phyloP scores from a whole-genome alignment of 2,797 vertebrate genomes.

The Anguilla pacifica region DNA sequence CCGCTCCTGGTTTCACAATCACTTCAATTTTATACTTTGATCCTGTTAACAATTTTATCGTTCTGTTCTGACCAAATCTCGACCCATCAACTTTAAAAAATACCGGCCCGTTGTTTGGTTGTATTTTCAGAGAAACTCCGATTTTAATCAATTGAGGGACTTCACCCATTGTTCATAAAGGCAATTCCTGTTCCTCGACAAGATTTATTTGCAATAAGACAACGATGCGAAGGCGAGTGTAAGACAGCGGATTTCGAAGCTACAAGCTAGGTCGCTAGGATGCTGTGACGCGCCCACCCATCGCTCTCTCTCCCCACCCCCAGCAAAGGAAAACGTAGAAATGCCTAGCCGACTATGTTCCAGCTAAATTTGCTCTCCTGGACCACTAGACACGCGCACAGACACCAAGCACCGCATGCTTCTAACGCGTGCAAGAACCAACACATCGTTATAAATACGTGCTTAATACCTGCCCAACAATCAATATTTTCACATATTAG shows the following conservation, averaged over 20 bases:
- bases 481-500: too few relatives aligned
- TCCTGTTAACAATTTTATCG: constrained; percentile 93
- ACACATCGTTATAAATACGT: too few relatives aligned
- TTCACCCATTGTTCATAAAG: constrained; percentile 77
- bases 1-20: constrained; percentile 85
- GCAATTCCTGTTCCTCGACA: background rate
- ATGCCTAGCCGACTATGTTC: constrained; percentile 9
- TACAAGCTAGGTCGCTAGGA: constrained; percentile 7
- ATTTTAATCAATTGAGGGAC: constrained; percentile 86
- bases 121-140: constrained; percentile 87
- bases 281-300: constrained; percentile 36
- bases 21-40: constrained; percentile 92
- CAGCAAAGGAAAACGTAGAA: background rate
- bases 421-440: too few relatives aligned
- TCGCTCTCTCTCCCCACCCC: background rate
- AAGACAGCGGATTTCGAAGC: background rate
- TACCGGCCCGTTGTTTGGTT: constrained; percentile 88
- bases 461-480: too few relatives aligned
- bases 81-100: constrained; percentile 93
- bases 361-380: background rate
- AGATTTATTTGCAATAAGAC: constrained; percentile 29
- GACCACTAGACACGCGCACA: background rate
- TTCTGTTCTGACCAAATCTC: constrained; percentile 92
- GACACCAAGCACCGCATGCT: too few relatives aligned
- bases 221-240: constrained; percentile 9